Evolutionary conservation across 2,797 vertebrate genomes (phyloP).

Genomic region (Spinus pinus): DNA sequence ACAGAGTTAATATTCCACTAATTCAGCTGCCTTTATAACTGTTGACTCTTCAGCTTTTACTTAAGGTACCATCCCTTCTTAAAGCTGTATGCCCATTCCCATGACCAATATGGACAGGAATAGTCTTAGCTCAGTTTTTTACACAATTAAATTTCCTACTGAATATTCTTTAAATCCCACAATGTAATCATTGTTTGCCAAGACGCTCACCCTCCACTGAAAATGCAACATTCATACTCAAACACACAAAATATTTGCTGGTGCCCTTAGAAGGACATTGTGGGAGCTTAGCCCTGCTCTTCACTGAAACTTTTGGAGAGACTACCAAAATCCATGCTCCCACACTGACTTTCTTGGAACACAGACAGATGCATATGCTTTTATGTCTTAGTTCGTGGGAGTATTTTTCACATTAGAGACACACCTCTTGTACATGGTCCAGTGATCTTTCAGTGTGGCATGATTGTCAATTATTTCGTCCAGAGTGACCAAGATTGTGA

Average conservation of each 20-base stretch:
- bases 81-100: neutral
- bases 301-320: neutral
- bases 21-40: neutral
- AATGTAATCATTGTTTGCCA: neutral
- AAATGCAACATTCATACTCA: neutral
- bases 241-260: neutral
- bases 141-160: neutral
- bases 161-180: neutral
- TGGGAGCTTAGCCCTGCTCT: neutral
- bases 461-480: slow-evolving; percentile 98
- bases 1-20: neutral
- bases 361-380: neutral
- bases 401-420: neutral
- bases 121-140: neutral
- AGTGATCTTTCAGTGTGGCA: slow-evolving; percentile 91
- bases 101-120: neutral
- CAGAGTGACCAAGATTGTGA: slow-evolving; percentile 90
- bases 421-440: slow-evolving; percentile 99
- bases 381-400: neutral
- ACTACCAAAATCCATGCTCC: neutral
- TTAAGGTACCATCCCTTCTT: neutral
- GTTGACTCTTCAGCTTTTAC: neutral
- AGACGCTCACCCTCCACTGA: neutral
- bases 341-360: neutral
- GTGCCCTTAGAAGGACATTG: neutral